Conservation (phyloP, 2,113 vertebrate species). For the Merops nubicus region DNA sequence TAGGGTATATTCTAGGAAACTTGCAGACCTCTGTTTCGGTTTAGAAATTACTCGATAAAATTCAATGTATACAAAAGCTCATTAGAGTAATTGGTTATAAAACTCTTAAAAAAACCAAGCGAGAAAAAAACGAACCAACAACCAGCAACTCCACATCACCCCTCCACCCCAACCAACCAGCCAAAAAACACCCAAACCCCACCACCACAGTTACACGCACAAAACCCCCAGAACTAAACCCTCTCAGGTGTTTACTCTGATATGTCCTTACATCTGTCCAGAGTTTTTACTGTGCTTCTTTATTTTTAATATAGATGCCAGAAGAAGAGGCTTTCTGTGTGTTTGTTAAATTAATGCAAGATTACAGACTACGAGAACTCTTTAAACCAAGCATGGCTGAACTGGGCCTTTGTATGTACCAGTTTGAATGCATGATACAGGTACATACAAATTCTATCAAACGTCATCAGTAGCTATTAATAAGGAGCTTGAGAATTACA, state of each 20-base stretch:
- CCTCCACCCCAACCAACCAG: background rate
- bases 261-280: background rate
- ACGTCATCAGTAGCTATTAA: background rate
- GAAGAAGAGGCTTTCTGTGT: slow-evolving; percentile 99
- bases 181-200: background rate
- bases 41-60: background rate
- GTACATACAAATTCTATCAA: slow-evolving; percentile 68
- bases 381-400: slow-evolving; percentile 99
- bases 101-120: background rate
- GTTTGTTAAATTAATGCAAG: slow-evolving; percentile 99
- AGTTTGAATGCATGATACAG: slow-evolving; percentile 99
- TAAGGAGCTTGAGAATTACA: background rate
- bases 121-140: background rate
- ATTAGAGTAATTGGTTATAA: background rate
- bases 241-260: background rate
- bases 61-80: background rate
- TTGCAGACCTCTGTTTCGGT: background rate
- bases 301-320: slow-evolving; percentile 86
- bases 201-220: no score
- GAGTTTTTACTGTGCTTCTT: slow-evolving; percentile 23
- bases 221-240: background rate
- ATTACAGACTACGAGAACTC: slow-evolving; percentile 96
- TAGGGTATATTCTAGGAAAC: background rate
- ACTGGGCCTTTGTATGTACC: slow-evolving; percentile 98
- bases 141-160: background rate